Percentiles rank a stretch among this genome's conserved stretches.
Evolutionary conservation across 2,888 invertebrate species (phyloP).

Genomic region (Pogonocherus hispidulus): DNA sequence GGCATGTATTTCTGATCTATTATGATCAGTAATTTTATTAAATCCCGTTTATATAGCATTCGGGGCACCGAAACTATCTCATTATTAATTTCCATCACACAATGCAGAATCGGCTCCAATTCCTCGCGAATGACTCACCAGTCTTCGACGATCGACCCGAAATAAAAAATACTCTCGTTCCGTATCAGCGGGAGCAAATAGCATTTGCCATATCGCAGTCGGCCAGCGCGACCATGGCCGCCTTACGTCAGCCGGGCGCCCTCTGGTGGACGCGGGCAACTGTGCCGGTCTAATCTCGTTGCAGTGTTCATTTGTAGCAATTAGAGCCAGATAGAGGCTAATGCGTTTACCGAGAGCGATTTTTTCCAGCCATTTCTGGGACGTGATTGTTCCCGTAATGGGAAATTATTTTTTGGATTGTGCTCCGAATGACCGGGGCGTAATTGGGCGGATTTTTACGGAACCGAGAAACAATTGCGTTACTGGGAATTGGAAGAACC

Average conservation of each 20-base stretch:
- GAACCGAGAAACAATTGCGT: neutral
- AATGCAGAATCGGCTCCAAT: slow-evolving; percentile 43
- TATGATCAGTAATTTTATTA: too few species aligned
- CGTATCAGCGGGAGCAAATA: slow-evolving; percentile 58
- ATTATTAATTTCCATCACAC: slow-evolving; percentile 34
- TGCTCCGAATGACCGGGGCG: slow-evolving; percentile 29
- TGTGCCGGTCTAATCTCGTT: slow-evolving; percentile 63
- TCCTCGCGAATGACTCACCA: slow-evolving; percentile 53
- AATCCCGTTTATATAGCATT: too few species aligned
- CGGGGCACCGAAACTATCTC: neutral
- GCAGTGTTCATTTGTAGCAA: slow-evolving; percentile 66
- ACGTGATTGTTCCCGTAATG: slow-evolving; percentile 62
- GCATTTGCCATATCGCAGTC: slow-evolving; percentile 60
- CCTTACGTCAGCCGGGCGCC: slow-evolving; percentile 21
- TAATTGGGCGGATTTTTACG: slow-evolving; percentile 29
- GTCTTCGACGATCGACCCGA: slow-evolving; percentile 58
- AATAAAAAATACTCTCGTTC: slow-evolving; percentile 57
- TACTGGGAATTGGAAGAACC: neutral
- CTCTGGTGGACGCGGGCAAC: slow-evolving; percentile 33
- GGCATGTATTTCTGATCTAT: too few species aligned
- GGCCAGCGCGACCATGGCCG: slow-evolving; percentile 34
- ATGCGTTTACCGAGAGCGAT: slow-evolving; percentile 62
- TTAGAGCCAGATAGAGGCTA: slow-evolving; percentile 64
- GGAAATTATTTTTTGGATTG: slow-evolving; percentile 58
- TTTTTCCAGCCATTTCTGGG: slow-evolving; percentile 57